Evolutionary conservation across 2,113 vertebrate species (phyloP).

Genomic region (Pelodiscus sinensis): DNA sequence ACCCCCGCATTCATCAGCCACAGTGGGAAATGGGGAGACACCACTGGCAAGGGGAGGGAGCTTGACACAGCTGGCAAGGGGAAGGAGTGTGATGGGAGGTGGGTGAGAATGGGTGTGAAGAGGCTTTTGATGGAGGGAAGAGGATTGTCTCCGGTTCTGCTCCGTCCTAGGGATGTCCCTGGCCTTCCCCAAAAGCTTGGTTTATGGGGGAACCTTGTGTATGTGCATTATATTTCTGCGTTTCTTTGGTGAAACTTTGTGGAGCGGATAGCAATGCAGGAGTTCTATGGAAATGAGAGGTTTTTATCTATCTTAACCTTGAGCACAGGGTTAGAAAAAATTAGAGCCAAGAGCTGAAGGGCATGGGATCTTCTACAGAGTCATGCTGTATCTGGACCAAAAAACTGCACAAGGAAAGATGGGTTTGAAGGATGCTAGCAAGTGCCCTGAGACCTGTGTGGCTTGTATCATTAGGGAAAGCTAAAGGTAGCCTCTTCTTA

Average conservation of each 20-base stretch:
- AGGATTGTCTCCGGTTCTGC: too few species aligned
- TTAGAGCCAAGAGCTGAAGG: background rate
- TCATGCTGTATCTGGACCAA: constrained; percentile 6
- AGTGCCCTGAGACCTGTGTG: constrained; percentile 26
- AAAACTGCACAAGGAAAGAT: background rate
- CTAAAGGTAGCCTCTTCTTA: constrained; percentile 32
- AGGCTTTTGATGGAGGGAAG: too few species aligned
- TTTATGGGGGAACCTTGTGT: background rate
- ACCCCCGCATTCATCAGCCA: too few species aligned
- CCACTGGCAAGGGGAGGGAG: too few species aligned
- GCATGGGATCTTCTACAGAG: background rate
- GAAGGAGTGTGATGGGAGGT: too few species aligned
- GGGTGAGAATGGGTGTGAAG: too few species aligned
- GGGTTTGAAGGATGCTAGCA: constrained; percentile 18
- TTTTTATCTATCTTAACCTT: background rate
- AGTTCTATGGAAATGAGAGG: background rate
- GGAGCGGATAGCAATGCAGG: background rate
- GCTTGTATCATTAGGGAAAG: constrained; percentile 33
- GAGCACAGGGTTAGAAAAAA: background rate
- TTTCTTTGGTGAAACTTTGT: background rate
- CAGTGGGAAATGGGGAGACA: too few species aligned
- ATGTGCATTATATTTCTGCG: background rate
- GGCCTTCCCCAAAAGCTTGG: background rate
- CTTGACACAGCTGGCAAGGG: too few species aligned
- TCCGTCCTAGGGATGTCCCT: too few species aligned